A percentile compares a stretch with the other conserved stretches of the same genome.
Evolutionary conservation across 2,797 vertebrate species (phyloP).

Genomic region (Sebastes umbrosus): DNA sequence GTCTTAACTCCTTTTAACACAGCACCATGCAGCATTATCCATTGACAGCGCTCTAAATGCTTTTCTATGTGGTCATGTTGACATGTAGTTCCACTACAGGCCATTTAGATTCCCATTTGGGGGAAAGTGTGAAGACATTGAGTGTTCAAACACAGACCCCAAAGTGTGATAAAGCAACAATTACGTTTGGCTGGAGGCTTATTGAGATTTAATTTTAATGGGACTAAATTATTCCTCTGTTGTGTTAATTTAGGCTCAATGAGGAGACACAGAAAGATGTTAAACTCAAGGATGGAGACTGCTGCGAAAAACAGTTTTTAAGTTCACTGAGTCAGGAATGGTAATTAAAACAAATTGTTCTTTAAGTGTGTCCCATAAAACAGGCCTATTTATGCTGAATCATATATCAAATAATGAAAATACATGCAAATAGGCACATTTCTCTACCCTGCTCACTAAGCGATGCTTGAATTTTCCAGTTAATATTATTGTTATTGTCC

Average conservation of each 20-base stretch:
- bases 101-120: not conserved
- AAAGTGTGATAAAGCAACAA: slow-evolving; percentile 17
- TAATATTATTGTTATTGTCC: not conserved
- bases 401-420: not conserved
- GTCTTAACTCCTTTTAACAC: slow-evolving; percentile 25
- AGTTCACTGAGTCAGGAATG: slow-evolving; percentile 2
- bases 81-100: not conserved
- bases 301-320: not conserved
- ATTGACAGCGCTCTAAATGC: not conserved
- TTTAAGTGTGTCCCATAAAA: not conserved
- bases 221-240: slow-evolving; percentile 45
- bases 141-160: not conserved
- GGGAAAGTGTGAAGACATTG: not conserved
- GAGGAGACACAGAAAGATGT: slow-evolving; percentile 12
- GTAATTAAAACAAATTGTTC: slow-evolving; percentile 16
- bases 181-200: slow-evolving; percentile 33
- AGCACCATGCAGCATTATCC: not conserved
- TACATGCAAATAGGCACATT: not conserved
- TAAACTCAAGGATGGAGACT: slow-evolving; percentile 2
- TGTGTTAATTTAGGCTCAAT: slow-evolving; percentile 41
- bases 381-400: not conserved
- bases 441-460: not conserved
- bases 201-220: slow-evolving; percentile 47
- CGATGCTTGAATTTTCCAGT: not conserved
- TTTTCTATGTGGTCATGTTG: not conserved